phyloP scores from a whole-genome alignment of 2,888 invertebrate species.

The Margaritifera margaritifera region DNA sequence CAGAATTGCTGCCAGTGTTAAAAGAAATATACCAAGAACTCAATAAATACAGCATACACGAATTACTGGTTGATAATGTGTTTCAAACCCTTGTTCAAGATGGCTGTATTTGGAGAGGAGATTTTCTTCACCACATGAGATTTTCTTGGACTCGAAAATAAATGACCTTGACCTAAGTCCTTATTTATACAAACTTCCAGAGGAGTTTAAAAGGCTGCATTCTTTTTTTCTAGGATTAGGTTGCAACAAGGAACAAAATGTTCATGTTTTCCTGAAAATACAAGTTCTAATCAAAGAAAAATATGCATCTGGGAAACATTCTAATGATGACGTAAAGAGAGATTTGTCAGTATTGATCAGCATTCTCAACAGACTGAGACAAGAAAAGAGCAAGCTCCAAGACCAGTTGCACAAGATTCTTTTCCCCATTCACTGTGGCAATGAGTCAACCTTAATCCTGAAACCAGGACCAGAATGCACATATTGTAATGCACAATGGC shows the following conservation, averaged over 20 bases:
- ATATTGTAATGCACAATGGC: slow-evolving; percentile 26
- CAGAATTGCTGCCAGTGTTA: slow-evolving; percentile 10
- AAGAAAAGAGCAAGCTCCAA: not conserved
- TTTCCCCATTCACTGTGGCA: slow-evolving; percentile 11
- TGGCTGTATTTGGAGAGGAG: slow-evolving; percentile 15
- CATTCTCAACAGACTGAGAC: slow-evolving; percentile 16
- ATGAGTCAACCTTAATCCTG: slow-evolving; percentile 8
- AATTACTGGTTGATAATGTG: not conserved
- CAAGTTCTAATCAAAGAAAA: slow-evolving; percentile 12
- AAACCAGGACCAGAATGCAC: slow-evolving; percentile 13
- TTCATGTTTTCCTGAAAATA: slow-evolving; percentile 2
- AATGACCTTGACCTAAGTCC: slow-evolving; percentile 17
- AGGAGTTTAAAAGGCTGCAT: slow-evolving; percentile 12
- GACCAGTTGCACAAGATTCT: slow-evolving; percentile 1
- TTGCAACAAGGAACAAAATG: slow-evolving; percentile 10
- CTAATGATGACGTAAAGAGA: not conserved
- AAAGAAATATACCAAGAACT: not conserved
- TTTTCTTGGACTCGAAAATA: slow-evolving; percentile 2
- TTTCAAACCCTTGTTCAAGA: not conserved
- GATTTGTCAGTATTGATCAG: slow-evolving; percentile 13
- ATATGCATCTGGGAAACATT: not conserved
- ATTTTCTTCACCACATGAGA: slow-evolving; percentile 9
- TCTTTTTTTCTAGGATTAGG: slow-evolving; percentile 8
- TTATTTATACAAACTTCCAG: slow-evolving; percentile 15
- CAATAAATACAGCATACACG: no score